Conservation (phyloP, 2,797 vertebrate species). For the Hydrophis major region DNA sequence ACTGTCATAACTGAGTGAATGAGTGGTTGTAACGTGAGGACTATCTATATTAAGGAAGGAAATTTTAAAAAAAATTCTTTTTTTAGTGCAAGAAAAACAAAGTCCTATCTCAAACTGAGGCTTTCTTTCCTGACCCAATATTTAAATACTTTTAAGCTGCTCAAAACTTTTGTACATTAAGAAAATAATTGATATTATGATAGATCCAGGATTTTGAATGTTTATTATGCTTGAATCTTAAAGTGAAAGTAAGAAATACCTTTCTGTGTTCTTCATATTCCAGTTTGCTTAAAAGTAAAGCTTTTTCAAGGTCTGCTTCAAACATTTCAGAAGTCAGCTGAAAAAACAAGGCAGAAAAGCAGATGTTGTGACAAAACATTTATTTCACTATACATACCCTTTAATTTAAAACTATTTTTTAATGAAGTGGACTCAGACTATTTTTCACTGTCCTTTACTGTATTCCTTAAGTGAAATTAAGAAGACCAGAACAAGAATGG, state of each 20-base stretch:
- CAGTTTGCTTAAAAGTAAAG: conserved; percentile 90
- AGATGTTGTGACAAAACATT: conserved; percentile 9
- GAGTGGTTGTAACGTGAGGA: not conserved
- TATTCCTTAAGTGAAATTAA: not conserved
- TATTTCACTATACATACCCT: not conserved
- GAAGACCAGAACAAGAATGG: not conserved
- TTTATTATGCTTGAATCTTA: conserved; percentile 25
- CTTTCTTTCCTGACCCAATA: not conserved
- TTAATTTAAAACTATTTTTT: not conserved
- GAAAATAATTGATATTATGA: not conserved
- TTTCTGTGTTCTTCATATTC: conserved; percentile 89
- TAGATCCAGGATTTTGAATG: not conserved
- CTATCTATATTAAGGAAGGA: not conserved
- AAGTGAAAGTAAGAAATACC: conserved; percentile 68
- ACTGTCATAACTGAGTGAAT: not conserved
- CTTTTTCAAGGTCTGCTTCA: conserved; percentile 93
- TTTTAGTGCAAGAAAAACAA: not conserved
- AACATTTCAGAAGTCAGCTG: conserved; percentile 92
- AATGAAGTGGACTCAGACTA: not conserved
- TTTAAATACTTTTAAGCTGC: not conserved
- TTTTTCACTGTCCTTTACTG: not conserved
- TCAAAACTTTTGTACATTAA: not conserved
- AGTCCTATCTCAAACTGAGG: not conserved
- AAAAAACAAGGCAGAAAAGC: conserved; percentile 33
- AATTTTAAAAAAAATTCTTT: not conserved